Evolutionary conservation across 2,797 vertebrate genomes (phyloP).

Genomic region (Loris lydekkerianus): DNA sequence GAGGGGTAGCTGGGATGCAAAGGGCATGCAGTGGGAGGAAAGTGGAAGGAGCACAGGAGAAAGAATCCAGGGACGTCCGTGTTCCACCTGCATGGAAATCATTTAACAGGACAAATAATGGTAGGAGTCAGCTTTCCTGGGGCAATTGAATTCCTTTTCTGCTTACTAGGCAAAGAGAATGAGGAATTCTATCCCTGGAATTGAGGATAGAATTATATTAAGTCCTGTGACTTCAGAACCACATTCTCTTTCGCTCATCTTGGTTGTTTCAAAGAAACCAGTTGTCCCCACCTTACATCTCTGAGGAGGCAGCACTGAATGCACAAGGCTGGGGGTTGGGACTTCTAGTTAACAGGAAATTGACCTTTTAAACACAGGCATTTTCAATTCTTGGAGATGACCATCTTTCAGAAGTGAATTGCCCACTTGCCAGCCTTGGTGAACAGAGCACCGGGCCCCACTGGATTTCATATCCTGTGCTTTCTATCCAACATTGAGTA

Average conservation of each 20-base stretch:
- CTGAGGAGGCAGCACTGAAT: not conserved
- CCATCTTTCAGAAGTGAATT: not conserved
- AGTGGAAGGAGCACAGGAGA: not conserved
- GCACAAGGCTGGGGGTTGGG: not conserved
- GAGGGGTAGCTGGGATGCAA: not conserved
- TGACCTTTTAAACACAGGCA: not conserved
- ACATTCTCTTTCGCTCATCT: not conserved
- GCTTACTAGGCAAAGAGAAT: constrained; percentile 29
- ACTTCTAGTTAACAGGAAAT: not conserved
- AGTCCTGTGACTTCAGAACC: not conserved
- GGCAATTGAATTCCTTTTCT: constrained; percentile 50
- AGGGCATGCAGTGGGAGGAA: not conserved
- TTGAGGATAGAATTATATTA: not conserved
- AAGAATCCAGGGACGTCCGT: not conserved
- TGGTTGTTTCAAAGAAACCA: not conserved
- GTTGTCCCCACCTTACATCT: not conserved
- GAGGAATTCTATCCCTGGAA: not conserved
- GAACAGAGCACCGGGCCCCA: not conserved
- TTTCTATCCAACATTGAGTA: not conserved
- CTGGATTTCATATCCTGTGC: fast-evolving
- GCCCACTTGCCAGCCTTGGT: not conserved
- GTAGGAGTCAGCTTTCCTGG: not conserved
- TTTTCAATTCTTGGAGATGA: not conserved
- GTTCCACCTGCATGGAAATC: not conserved
- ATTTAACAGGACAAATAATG: not conserved